Evolutionary conservation across 2,113 vertebrate species (phyloP).

Genomic region (Petrocephalus microphthalmus): DNA sequence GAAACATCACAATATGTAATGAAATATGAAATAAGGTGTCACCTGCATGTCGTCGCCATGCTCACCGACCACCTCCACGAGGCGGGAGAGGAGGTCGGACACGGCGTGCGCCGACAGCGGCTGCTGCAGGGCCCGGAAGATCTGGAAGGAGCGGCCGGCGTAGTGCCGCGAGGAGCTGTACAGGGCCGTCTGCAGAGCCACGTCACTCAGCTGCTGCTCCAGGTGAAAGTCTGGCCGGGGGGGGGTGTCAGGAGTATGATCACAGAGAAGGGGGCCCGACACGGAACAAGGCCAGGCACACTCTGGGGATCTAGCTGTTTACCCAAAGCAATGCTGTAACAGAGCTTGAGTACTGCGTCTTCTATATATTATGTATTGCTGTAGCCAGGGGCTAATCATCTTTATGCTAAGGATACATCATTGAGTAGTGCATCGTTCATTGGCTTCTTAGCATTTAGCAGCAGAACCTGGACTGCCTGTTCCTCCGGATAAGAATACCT

Average conservation of each 20-base stretch:
- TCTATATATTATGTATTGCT: neutral
- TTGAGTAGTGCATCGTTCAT: neutral
- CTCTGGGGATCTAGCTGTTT: neutral
- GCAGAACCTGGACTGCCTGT: neutral
- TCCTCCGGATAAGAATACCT: neutral
- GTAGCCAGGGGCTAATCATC: neutral
- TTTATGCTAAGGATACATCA: neutral
- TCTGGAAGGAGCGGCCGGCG: slow-evolving; percentile 94
- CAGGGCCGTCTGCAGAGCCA: slow-evolving; percentile 89
- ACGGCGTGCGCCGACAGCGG: slow-evolving; percentile 87
- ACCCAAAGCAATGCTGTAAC: neutral
- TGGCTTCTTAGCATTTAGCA: neutral
- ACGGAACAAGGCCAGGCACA: neutral
- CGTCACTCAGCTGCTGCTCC: slow-evolving; percentile 93
- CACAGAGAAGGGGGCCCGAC: neutral
- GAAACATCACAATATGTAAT: no score
- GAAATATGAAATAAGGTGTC: slow-evolving; percentile 28
- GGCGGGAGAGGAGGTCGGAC: slow-evolving; percentile 85
- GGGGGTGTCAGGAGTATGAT: neutral
- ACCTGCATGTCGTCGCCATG: slow-evolving; percentile 98
- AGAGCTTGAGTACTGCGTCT: neutral
- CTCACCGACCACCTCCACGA: slow-evolving; percentile 95
- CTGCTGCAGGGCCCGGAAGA: slow-evolving; percentile 89
- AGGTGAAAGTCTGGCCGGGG: slow-evolving; percentile 77
- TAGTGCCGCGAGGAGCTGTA: slow-evolving; percentile 95